Conservation (phyloP, 2,888 invertebrate genomes). For the Synanthedon formicaeformis region DNA sequence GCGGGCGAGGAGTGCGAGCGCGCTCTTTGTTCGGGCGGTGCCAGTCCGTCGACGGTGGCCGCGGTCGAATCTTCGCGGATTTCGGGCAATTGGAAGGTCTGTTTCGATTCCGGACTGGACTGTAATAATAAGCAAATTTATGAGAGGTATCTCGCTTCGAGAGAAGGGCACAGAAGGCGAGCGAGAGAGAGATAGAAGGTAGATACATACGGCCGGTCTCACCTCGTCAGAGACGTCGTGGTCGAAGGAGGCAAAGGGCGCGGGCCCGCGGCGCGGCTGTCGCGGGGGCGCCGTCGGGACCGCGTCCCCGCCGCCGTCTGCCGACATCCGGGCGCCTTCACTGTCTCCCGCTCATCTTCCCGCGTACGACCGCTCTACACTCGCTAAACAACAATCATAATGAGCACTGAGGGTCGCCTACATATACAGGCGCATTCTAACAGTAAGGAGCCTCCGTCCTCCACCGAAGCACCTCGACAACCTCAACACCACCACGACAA, state of each 20-base stretch:
- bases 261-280: constrained; percentile 89
- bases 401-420: background rate
- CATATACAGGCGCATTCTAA: background rate
- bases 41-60: constrained; percentile 19
- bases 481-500: background rate
- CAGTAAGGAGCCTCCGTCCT: background rate
- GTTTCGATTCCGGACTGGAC: constrained; percentile 73
- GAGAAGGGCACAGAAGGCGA: constrained; percentile 12
- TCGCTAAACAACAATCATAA: background rate
- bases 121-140: constrained; percentile 19
- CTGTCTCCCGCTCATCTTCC: constrained; percentile 1
- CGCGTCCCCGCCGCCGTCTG: constrained; percentile 7
- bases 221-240: constrained; percentile 86
- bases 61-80: constrained; percentile 58
- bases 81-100: constrained; percentile 66
- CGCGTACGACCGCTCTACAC: background rate
- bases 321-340: constrained; percentile 4
- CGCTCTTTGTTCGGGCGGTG: constrained; percentile 46
- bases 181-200: constrained; percentile 21
- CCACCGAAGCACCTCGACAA: background rate
- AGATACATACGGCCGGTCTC: constrained; percentile 73
- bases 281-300: constrained; percentile 25
- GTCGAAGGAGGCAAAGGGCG: constrained; percentile 95
- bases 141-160: background rate
- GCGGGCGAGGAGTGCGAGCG: constrained; percentile 54